Conservation (phyloP, 2,113 vertebrate species). For the Limanda limanda region DNA sequence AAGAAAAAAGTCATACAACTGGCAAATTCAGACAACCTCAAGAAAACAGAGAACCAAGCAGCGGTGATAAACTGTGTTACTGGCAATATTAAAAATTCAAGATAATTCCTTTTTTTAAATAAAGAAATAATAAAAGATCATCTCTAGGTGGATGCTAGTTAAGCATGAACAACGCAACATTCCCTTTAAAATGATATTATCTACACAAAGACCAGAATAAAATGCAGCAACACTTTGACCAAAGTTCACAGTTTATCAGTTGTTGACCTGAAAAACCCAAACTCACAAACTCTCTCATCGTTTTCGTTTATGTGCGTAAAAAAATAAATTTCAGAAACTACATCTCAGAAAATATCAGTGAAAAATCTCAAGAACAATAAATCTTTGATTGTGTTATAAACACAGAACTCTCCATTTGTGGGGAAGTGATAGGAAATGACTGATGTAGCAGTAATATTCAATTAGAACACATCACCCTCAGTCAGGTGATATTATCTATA, state of each 20-base stretch:
- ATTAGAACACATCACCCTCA: neutral
- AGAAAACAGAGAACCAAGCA: too few species aligned
- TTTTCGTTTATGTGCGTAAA: neutral
- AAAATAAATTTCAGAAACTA: constrained; percentile 2
- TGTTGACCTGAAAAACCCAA: neutral
- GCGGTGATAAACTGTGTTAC: too few species aligned
- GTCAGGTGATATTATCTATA: neutral
- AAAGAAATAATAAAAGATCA: too few species aligned
- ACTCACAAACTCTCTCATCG: neutral
- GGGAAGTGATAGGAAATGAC: neutral
- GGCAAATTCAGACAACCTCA: too few species aligned
- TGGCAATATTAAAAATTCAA: too few species aligned
- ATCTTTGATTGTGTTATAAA: too few species aligned
- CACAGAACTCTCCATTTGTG: too few species aligned
- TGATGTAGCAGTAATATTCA: neutral
- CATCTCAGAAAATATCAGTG: too few species aligned
- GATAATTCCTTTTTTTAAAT: too few species aligned
- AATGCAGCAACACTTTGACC: constrained; percentile 18
- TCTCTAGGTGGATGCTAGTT: too few species aligned
- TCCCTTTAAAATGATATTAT: constrained; percentile 32
- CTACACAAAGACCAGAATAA: neutral
- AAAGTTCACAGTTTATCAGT: constrained; percentile 45
- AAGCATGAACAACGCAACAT: neutral
- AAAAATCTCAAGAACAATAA: too few species aligned
- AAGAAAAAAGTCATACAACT: too few species aligned